Base-by-base conservation (phyloP, 2,888 invertebrate species). In the Noctua janthe region DNA sequence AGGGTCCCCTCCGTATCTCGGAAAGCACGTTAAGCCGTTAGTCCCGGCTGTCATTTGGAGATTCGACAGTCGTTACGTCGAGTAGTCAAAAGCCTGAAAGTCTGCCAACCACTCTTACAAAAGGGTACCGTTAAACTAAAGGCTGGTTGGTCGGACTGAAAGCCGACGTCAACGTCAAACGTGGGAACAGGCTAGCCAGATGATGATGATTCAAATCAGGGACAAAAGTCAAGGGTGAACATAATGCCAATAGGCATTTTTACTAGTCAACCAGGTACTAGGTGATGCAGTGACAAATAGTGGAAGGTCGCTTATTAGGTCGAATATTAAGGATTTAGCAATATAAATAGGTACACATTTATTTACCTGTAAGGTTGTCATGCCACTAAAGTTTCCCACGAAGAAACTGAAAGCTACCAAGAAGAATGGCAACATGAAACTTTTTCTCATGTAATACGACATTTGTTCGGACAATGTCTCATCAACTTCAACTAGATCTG, bases 321-420 rank as follows among this genome's bases (percentile, higher is more conserved):
- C 15, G 29, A 62, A 10, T 62, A n/a, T 59, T n/a, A 13, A 13
- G 59, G 5, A 62, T 62, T 62, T n/a, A 54, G 23, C 6, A 23
- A 43, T 11, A 10, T 74, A 20, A 29, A 11, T 23, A 56, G 10
- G n/a, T 43, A 76, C 5, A 39, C 7, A 17, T 39, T n/a, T 74
- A 39, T 23, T 73, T 51, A 97, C 97, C 95, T 98, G 98, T 47
- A 98, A 94, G 0, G 98, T 97, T 0, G 98, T 98, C 96, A 98
- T 98, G 1, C 98, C 98, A 59, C 98, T 98, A 90, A 98, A 98
- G 90, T 98, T 97, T 0, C 98, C 98, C 23, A 98, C 97, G 90
- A 98, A 98, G 93, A 98, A 98, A 35, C 97, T 96, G 66, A 97
- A 97, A 20, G 97, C 95, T 0, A 98, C 98, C 43, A 98, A 93